Conservation (phyloP, 2,113 vertebrate species). For the Forbesichthys agassizii region DNA sequence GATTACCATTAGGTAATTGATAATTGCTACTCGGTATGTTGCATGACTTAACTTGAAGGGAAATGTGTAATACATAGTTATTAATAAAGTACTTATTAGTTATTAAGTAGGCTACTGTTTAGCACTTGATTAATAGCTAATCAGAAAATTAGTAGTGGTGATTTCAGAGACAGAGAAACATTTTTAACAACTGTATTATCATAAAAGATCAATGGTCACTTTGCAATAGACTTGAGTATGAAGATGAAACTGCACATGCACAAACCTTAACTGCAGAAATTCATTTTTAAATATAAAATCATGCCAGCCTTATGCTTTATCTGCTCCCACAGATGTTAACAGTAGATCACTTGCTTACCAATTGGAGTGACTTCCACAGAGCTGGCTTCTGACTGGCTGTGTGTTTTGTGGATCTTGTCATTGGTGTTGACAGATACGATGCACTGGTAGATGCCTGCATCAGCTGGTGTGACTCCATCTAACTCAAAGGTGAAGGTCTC, state of each 20-base stretch:
- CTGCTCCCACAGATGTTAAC: not conserved
- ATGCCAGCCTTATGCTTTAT: not conserved
- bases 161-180: too few relatives aligned
- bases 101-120: too few relatives aligned
- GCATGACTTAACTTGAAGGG: too few relatives aligned
- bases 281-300: not conserved
- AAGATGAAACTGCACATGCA: not conserved
- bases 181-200: too few relatives aligned
- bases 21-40: too few relatives aligned
- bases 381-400: slow-evolving; percentile 51
- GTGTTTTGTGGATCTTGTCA: slow-evolving; percentile 44
- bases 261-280: not conserved
- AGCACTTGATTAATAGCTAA: too few relatives aligned
- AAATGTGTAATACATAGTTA: too few relatives aligned
- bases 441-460: slow-evolving; percentile 76
- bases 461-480: slow-evolving; percentile 38
- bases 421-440: slow-evolving; percentile 55
- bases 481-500: slow-evolving; percentile 77
- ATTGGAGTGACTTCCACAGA: slow-evolving; percentile 65
- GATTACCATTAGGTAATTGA: too few relatives aligned
- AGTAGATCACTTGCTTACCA: slow-evolving; percentile 53
- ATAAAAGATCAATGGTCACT: too few relatives aligned
- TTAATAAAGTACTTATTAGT: too few relatives aligned
- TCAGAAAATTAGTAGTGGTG: too few relatives aligned
- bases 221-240: not conserved